Evolutionary conservation across 1,140 invertebrate species (phyloP).

Genomic region (Macrosteles quadrilineatus): DNA sequence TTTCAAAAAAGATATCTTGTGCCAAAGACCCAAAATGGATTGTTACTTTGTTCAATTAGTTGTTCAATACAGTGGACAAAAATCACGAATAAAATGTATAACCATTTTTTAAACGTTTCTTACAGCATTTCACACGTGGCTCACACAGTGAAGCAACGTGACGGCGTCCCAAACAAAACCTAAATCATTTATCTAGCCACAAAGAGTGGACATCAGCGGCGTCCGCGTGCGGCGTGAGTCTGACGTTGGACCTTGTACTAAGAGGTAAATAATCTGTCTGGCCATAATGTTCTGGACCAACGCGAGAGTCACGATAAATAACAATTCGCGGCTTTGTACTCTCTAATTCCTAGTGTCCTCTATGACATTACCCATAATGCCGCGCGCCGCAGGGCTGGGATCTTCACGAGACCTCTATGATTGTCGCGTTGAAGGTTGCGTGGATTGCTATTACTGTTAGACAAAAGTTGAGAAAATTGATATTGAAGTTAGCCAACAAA

Average conservation of each 20-base stretch:
- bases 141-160: too few species aligned
- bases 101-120: too few species aligned
- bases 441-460: not conserved
- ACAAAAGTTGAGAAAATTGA: not conserved
- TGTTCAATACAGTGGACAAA: too few species aligned
- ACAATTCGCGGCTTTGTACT: constrained; percentile 9
- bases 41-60: too few species aligned
- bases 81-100: too few species aligned
- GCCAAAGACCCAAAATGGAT: too few species aligned
- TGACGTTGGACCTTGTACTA: not conserved
- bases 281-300: not conserved
- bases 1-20: too few species aligned
- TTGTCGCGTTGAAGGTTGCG: not conserved
- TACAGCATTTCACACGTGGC: too few species aligned
- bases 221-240: too few species aligned
- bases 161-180: too few species aligned
- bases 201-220: too few species aligned
- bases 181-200: too few species aligned
- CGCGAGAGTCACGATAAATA: not conserved
- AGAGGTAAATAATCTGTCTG: constrained; percentile 7
- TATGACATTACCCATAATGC: not conserved
- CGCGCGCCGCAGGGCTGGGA: not conserved
- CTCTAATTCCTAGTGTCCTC: constrained; percentile 4
- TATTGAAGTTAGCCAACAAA: not conserved
- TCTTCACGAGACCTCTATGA: not conserved